These are phyloP conservation scores for Acromyrmex charruanus DNA, from an alignment of 1,140 invertebrate species.

Conservation along the genomic window DNA sequence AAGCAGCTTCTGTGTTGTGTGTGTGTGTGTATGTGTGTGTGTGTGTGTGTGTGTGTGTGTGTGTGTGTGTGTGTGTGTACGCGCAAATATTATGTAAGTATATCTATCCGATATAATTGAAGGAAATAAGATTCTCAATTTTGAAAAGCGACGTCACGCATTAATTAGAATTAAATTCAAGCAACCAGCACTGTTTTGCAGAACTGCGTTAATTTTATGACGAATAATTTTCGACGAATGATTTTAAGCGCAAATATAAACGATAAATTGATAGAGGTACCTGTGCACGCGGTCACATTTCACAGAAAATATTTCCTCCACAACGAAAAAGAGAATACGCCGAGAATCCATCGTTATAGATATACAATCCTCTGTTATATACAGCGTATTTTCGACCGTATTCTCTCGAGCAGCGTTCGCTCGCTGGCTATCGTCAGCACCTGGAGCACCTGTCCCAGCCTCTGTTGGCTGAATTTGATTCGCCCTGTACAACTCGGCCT, in stretches of 20 bases:
- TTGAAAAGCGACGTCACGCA: not conserved
- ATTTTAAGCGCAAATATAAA: not conserved
- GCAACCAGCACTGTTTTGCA: not conserved
- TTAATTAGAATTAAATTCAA: conserved; percentile 22
- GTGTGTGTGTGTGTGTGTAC: not conserved
- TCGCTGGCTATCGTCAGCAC: conserved; percentile 55
- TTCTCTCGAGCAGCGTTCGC: not conserved
- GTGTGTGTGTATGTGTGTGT: too few species aligned
- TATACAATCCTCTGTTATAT: not conserved
- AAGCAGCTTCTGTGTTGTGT: too few species aligned
- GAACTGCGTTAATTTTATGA: not conserved
- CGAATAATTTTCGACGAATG: not conserved
- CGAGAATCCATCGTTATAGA: not conserved
- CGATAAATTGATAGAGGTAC: not conserved
- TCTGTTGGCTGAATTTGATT: conserved; percentile 66
- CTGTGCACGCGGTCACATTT: not conserved
- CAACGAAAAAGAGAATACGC: conserved; percentile 8
- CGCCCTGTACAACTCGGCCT: conserved; percentile 56
- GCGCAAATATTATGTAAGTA: not conserved
- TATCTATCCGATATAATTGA: not conserved
- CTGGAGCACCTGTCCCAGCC: conserved; percentile 65
- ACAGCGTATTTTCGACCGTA: conserved; percentile 10
- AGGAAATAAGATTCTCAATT: not conserved
- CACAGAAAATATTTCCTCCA: conserved; percentile 10
- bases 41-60: too few species aligned